These are phyloP conservation scores for Agrotis ipsilon DNA, from an alignment of 2,888 invertebrate species.

Conservation along the genomic window DNA sequence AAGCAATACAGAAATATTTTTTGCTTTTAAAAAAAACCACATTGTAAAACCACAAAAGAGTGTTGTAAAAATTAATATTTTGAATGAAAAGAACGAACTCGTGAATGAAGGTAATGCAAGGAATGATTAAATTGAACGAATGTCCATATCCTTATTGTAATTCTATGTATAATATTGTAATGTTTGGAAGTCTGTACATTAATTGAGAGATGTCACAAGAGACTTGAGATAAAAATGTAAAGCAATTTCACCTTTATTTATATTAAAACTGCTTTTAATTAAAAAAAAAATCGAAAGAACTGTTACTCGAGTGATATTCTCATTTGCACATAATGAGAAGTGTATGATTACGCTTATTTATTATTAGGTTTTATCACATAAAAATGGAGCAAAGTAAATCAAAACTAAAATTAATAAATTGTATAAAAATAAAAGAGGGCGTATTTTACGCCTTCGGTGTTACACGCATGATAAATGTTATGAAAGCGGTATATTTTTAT, in stretches of 20 bases:
- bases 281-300: constrained; percentile 29
- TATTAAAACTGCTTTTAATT: constrained; percentile 3
- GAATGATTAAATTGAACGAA: constrained; percentile 59
- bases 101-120: constrained; percentile 59
- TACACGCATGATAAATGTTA: not conserved
- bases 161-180: constrained; percentile 62
- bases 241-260: constrained; percentile 37
- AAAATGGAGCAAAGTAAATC: constrained; percentile 13
- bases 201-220: constrained; percentile 26
- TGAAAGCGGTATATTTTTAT: not conserved
- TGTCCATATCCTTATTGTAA: constrained; percentile 77
- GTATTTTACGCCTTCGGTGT: not conserved
- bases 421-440: not conserved
- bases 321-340: constrained; percentile 29
- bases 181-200: constrained; percentile 48
- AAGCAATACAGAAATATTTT: constrained; percentile 36
- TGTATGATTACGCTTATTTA: constrained; percentile 49
- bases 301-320: constrained; percentile 30
- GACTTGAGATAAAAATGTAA: constrained; percentile 31
- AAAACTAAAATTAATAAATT: constrained; percentile 14
- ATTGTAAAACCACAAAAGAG: constrained; percentile 28
- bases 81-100: constrained; percentile 37
- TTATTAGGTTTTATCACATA: constrained; percentile 34
- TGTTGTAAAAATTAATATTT: constrained; percentile 48
- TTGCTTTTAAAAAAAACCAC: constrained; percentile 33